Evolutionary conservation across 1,140 invertebrate species (phyloP).

Genomic region (Drosophila santomea): DNA sequence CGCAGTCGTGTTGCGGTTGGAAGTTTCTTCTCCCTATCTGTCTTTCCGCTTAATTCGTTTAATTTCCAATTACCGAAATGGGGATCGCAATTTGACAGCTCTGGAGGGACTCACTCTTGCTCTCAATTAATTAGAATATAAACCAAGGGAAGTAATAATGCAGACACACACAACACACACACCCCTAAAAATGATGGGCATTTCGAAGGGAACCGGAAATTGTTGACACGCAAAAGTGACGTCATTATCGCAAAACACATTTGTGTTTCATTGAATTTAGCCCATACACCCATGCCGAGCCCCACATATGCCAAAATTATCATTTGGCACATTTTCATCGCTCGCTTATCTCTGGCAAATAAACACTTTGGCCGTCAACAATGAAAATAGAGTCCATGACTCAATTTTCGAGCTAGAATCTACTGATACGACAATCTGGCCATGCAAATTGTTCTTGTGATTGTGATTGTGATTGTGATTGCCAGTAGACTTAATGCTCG

Average conservation of each 20-base stretch:
- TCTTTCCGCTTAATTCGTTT: constrained; percentile 71
- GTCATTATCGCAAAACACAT: constrained; percentile 33
- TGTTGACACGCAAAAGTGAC: constrained; percentile 57
- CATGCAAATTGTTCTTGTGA: constrained; percentile 28
- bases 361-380: constrained; percentile 58
- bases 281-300: neutral
- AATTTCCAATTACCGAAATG: constrained; percentile 66
- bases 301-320: constrained; percentile 52
- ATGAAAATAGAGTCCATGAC: constrained; percentile 69
- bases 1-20: constrained; percentile 53
- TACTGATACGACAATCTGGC: constrained; percentile 44
- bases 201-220: constrained; percentile 47
- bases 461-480: neutral
- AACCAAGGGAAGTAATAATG: constrained; percentile 12
- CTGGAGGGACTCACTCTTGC: constrained; percentile 8
- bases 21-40: constrained; percentile 31
- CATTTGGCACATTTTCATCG: constrained; percentile 69
- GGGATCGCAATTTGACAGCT: constrained; percentile 23
- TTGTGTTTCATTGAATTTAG: constrained; percentile 11
- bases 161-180: constrained; percentile 13
- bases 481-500: neutral
- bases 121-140: constrained; percentile 67
- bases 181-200: constrained; percentile 16
- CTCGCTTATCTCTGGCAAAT: constrained; percentile 56
- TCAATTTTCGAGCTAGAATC: constrained; percentile 43